phyloP scores from a whole-genome alignment of 2,888 invertebrate genomes.

The Drosophila meridionalis region DNA sequence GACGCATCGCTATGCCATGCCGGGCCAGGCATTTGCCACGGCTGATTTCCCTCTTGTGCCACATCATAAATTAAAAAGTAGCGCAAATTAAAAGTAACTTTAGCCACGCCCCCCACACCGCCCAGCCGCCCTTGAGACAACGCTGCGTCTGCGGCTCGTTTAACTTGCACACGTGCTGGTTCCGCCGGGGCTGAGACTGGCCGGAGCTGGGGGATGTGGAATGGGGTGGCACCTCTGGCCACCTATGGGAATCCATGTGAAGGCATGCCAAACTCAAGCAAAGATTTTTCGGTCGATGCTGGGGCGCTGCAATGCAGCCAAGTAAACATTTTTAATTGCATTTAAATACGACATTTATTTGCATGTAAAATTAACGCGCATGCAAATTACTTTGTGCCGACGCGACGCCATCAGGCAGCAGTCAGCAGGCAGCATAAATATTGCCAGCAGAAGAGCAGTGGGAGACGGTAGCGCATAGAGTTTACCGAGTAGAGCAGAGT shows the following conservation, averaged over 20 bases:
- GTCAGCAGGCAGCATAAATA: constrained; percentile 59
- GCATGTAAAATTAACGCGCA: constrained; percentile 83
- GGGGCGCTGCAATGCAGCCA: constrained; percentile 59
- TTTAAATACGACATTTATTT: constrained; percentile 84
- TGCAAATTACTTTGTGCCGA: constrained; percentile 79
- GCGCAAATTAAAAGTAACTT: constrained; percentile 53
- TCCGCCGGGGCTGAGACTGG: background rate
- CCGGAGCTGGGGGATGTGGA: background rate
- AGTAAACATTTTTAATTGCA: constrained; percentile 83
- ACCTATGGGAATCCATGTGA: constrained; percentile 26
- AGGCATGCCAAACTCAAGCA: constrained; percentile 40
- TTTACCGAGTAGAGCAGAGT: background rate
- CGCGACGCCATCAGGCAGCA: constrained; percentile 22
- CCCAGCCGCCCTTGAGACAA: background rate
- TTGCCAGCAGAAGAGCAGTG: constrained; percentile 12
- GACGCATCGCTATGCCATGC: background rate
- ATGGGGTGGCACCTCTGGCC: background rate
- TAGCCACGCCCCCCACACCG: constrained; percentile 9
- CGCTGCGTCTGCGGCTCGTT: constrained; percentile 19
- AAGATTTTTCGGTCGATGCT: constrained; percentile 34
- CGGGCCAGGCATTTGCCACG: constrained; percentile 9
- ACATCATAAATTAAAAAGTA: constrained; percentile 70
- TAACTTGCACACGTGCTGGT: constrained; percentile 44
- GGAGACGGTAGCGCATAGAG: background rate
- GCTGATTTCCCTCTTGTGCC: constrained; percentile 53